A percentile compares a stretch with the other conserved stretches of the same genome.
Conservation (phyloP, 2,113 vertebrate species). For the Hoplias malabaricus region DNA sequence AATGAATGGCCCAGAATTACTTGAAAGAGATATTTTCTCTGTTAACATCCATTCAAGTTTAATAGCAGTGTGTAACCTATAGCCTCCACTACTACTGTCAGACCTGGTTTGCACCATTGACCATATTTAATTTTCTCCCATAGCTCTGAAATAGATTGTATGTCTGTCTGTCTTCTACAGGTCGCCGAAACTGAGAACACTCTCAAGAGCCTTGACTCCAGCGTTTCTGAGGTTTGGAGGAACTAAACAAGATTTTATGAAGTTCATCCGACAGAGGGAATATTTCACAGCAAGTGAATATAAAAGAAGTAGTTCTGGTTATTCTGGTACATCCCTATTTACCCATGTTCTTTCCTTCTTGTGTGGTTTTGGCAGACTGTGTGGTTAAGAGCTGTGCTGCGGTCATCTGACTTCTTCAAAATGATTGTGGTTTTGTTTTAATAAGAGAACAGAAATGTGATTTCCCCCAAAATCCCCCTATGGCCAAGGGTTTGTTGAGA, state of each 20-base stretch:
- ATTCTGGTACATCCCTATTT: constrained; percentile 46
- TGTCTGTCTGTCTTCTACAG: constrained; percentile 63
- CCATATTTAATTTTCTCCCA: background rate
- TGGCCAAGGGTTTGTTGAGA: background rate
- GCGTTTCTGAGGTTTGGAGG: constrained; percentile 90
- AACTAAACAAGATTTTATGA: constrained; percentile 87
- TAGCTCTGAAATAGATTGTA: background rate
- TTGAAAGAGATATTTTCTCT: too few species aligned
- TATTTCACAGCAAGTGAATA: constrained; percentile 62
- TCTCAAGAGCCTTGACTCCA: constrained; percentile 81
- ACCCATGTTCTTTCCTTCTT: background rate
- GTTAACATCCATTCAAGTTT: too few species aligned
- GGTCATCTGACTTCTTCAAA: constrained; percentile 21
- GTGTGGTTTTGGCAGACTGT: background rate
- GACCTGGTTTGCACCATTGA: too few species aligned
- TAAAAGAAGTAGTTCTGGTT: background rate
- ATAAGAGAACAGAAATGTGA: background rate
- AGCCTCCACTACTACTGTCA: too few species aligned
- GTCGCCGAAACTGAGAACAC: constrained; percentile 78
- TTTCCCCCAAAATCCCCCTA: background rate
- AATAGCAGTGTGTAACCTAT: too few species aligned
- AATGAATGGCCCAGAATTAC: too few species aligned
- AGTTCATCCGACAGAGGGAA: constrained; percentile 78
- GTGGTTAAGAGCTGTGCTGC: background rate
- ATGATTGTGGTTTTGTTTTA: constrained; percentile 22